Evolutionary conservation across 2,113 vertebrate species (phyloP).

Genomic region (Nansenia antarctica): DNA sequence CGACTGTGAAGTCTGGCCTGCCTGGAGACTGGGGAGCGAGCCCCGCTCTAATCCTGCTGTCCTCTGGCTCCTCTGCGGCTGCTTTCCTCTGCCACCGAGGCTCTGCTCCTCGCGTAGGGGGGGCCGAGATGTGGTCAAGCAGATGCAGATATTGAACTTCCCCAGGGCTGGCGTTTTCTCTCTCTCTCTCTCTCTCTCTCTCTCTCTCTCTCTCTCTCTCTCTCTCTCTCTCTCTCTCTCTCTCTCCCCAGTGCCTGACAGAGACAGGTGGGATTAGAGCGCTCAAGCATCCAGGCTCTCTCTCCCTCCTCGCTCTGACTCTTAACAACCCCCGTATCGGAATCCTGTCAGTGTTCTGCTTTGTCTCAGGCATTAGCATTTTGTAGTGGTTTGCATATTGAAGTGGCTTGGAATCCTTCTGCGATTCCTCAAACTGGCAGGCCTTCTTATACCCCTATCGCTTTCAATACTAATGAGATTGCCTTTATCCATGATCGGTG

Average conservation of each 20-base stretch:
- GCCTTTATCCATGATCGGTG: constrained; percentile 49
- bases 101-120: constrained; percentile 36
- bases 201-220: not conserved
- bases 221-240: not conserved
- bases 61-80: constrained; percentile 23
- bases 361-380: constrained; percentile 69
- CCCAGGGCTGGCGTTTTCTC: constrained; percentile 18
- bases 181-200: not conserved
- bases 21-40: no score
- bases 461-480: constrained; percentile 61
- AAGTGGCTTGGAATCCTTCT: constrained; percentile 56
- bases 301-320: constrained; percentile 22
- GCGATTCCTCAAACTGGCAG: constrained; percentile 48
- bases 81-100: constrained; percentile 32
- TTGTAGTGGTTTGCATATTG: constrained; percentile 67
- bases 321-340: constrained; percentile 67
- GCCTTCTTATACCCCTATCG: constrained; percentile 46
- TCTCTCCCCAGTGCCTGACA: constrained; percentile 14
- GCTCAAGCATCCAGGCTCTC: constrained; percentile 46
- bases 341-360: constrained; percentile 67
- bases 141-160: constrained; percentile 66
- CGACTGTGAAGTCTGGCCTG: constrained; percentile 45
- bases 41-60: constrained; percentile 43
- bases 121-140: constrained; percentile 59
- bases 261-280: constrained; percentile 63